Base-by-base conservation (phyloP, 2,797 vertebrate genomes). In the Gephyroberyx darwinii region DNA sequence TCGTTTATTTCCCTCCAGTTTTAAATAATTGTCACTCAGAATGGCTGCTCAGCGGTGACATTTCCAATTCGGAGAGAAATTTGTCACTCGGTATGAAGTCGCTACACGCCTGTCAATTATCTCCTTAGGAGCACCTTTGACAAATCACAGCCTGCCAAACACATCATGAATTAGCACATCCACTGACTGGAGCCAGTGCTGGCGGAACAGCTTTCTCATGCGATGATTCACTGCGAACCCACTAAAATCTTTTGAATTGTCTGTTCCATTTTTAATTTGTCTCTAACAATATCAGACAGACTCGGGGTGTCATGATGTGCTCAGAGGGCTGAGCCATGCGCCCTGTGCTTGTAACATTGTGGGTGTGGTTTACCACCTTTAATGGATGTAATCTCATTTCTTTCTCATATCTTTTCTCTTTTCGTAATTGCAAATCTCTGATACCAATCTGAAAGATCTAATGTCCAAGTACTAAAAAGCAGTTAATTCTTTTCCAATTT, bases 31-130 rank as follows among this genome's bases (percentile, higher is more conserved):
- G 20, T 72, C 62, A 9, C 66, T 77, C 39, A 75, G 65, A 77
- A 66, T 30, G 2, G 51, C 59, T 50, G 65, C 74, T 65, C 59
- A 50, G 31, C 35, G 30, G 52, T 69, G 58, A 48, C 55, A 77
- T 81, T 84, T 84, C 43, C 65, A 61, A 61, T 85, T 67, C 48
- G 57, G 13, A 65, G 66, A 67, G 71, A 69, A 73, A 74, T 81
- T 67, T 85, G 74, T 84, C 75, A 77, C 65, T 78, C 73, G 61
- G 74, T 71, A 84, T 75, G 69, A 86, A 86, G 78, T 83, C 75
- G 69, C 81, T 43, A 52, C 77, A 70, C n/a, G 67, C 65, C 66
- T 78, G 78, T 80, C 80, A 88, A 79, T 85, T 82, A 84, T 74
- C 78, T 86, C 64, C 73, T 69, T 52, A 64, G 66, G 73, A 83